Evolutionary conservation across 2,797 vertebrate genomes (phyloP).

Genomic region (Coendou prehensilis): DNA sequence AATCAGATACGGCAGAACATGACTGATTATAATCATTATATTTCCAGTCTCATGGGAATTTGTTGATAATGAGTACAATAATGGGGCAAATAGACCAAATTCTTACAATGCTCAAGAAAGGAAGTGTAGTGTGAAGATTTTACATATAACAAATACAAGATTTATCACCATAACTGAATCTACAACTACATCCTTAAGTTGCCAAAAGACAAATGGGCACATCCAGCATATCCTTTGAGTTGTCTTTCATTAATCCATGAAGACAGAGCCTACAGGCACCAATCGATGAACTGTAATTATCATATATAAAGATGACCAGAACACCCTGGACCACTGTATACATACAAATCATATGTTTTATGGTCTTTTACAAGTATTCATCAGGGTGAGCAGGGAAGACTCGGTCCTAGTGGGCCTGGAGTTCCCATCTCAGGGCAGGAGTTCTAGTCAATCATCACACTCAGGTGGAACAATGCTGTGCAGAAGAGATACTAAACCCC

Average conservation of each 20-base stretch:
- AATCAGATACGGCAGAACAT: slow-evolving; percentile 30
- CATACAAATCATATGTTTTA: not conserved
- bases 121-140: not conserved
- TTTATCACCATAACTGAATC: not conserved
- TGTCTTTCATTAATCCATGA: not conserved
- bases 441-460: not conserved
- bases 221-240: not conserved
- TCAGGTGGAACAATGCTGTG: not conserved
- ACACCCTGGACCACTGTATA: not conserved
- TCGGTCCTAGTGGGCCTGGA: not conserved
- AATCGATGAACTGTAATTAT: not conserved
- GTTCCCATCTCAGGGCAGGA: not conserved
- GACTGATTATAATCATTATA: not conserved
- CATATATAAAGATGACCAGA: not conserved
- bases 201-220: not conserved
- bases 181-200: slow-evolving; percentile 15
- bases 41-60: not conserved
- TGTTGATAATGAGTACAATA: slow-evolving; percentile 31
- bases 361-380: not conserved
- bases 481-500: not conserved
- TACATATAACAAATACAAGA: not conserved
- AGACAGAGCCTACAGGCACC: not conserved
- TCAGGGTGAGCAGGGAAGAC: not conserved
- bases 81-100: not conserved
- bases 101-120: not conserved